phyloP scores from a whole-genome alignment of 2,888 invertebrate genomes.

The Poecilobothrus nobilitatus region DNA sequence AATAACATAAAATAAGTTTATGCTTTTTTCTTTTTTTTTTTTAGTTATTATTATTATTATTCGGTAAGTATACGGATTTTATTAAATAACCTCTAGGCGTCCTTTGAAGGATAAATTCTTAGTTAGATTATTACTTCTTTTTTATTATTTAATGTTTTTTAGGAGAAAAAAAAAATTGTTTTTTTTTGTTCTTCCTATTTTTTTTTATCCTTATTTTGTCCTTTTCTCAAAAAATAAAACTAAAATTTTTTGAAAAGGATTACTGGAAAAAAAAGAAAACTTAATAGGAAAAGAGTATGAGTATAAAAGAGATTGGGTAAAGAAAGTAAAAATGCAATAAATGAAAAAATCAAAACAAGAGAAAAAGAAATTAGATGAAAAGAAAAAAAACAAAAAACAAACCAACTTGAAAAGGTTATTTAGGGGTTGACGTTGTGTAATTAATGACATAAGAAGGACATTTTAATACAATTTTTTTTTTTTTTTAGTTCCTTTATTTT shows the following conservation, averaged over 20 bases:
- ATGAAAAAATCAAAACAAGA: neutral
- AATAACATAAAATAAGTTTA: neutral
- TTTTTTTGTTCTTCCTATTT: neutral
- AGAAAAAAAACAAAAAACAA: neutral
- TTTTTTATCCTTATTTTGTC: neutral
- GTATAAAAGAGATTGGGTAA: neutral
- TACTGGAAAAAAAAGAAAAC: too few species aligned
- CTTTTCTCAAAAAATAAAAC: too few species aligned
- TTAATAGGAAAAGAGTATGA: too few species aligned
- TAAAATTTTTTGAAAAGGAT: too few species aligned
- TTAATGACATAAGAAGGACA: slow-evolving; percentile 6
- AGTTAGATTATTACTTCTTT: neutral
- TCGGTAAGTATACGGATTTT: neutral
- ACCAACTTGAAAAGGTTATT: slow-evolving; percentile 6
- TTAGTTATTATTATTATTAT: neutral
- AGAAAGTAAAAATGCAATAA: neutral
- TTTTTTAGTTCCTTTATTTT: too few species aligned
- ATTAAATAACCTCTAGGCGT: slow-evolving; percentile 6
- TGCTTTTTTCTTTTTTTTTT: neutral
- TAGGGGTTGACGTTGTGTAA: slow-evolving; percentile 6
- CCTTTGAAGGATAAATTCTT: slow-evolving; percentile 6
- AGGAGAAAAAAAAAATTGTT: too few species aligned
- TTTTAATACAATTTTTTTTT: neutral
- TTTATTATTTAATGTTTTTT: neutral
- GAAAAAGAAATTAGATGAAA: neutral